Conservation (phyloP, 2,888 invertebrate species). For the Peribatodes rhomboidaria region DNA sequence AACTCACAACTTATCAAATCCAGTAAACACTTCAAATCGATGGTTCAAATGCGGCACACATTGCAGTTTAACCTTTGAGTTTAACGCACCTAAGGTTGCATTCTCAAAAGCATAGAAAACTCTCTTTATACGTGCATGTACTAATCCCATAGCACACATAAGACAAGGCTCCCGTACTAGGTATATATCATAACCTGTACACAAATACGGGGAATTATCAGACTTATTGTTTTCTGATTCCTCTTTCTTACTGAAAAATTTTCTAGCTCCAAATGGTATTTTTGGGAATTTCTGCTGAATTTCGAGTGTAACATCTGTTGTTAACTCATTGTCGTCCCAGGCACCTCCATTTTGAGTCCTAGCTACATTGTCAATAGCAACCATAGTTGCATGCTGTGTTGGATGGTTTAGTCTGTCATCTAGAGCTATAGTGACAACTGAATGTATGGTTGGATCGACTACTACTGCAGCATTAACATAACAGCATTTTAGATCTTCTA, state of each 20-base stretch:
- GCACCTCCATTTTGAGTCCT: conserved; percentile 93
- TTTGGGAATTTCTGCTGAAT: conserved; percentile 67
- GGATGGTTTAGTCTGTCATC: conserved; percentile 88
- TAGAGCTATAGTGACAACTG: conserved; percentile 89
- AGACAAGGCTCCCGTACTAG: conserved; percentile 95
- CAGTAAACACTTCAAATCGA: conserved; percentile 94
- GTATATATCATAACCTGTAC: conserved; percentile 95
- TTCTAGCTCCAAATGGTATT: conserved; percentile 80
- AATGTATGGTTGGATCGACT: conserved; percentile 89
- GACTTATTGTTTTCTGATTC: conserved; percentile 47
- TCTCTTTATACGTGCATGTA: conserved; percentile 94
- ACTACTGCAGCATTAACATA: conserved; percentile 84
- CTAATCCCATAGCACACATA: conserved; percentile 98
- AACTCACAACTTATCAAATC: conserved; percentile 79
- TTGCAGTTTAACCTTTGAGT: conserved; percentile 91
- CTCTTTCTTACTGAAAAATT: conserved; percentile 66
- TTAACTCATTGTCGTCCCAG: conserved; percentile 72
- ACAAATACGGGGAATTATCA: conserved; percentile 90
- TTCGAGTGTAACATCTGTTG: conserved; percentile 64
- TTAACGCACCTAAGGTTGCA: conserved; percentile 89
- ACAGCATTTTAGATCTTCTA: conserved; percentile 45
- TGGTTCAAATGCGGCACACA: conserved; percentile 94
- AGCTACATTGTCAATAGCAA: conserved; percentile 95
- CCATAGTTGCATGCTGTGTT: conserved; percentile 93
- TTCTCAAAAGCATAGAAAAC: conserved; percentile 91